Conservation (phyloP, 2,113 vertebrate genomes). For the Cepphus grylle region DNA sequence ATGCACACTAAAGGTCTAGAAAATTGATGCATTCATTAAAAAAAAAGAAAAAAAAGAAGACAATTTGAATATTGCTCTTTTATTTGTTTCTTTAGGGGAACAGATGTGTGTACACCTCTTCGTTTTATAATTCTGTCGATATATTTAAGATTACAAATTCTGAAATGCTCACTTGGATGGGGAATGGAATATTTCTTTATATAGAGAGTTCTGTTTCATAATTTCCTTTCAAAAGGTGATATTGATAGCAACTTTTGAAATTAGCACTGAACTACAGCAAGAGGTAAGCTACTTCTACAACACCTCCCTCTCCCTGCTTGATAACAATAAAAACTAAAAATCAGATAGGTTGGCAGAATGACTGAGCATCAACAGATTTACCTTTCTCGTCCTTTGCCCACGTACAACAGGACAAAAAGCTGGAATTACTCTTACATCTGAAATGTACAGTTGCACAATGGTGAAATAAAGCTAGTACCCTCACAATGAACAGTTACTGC, state of each 20-base stretch:
- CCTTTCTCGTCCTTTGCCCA: background rate
- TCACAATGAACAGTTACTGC: background rate
- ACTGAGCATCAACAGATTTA: background rate
- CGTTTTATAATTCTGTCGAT: background rate
- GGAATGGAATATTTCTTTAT: background rate
- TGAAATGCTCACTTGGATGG: background rate
- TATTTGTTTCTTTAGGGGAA: background rate
- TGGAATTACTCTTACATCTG: background rate
- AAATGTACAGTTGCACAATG: background rate
- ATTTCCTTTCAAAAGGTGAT: background rate
- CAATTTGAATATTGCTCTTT: background rate
- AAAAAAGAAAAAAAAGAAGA: too few species aligned
- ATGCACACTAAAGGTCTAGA: background rate
- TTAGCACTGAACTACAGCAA: background rate
- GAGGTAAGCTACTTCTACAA: background rate
- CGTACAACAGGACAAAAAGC: background rate
- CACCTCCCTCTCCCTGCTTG: rapidly evolving
- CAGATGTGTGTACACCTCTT: background rate
- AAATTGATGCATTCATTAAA: background rate
- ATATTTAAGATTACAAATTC: background rate
- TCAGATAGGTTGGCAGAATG: background rate
- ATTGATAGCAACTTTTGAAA: background rate
- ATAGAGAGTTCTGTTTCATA: background rate
- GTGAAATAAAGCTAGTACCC: background rate
- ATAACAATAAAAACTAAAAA: background rate